Base-by-base conservation (phyloP, 2,888 invertebrate genomes). In the Gastracanthus pulcherrimus region DNA sequence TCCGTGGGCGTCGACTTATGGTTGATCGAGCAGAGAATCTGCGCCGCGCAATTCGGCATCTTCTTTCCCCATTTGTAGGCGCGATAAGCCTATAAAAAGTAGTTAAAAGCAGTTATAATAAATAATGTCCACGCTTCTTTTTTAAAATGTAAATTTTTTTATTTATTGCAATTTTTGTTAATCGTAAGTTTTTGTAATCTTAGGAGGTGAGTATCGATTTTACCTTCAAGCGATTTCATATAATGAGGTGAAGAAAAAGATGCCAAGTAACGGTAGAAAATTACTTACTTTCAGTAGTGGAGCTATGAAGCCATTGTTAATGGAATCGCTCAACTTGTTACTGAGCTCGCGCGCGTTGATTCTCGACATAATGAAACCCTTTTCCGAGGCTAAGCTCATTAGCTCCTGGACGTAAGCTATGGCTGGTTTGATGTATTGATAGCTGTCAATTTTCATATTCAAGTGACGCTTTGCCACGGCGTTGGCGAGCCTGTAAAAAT, bases 221-320 rank as follows among this genome's bases (percentile, higher is more conserved):
- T n/a, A n/a, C n/a, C n/a, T n/a, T n/a, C n/a, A n/a, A n/a, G n/a
- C n/a, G n/a, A n/a, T n/a, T n/a, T n/a, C n/a, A n/a, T n/a, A n/a
- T n/a, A n/a, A n/a, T n/a, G n/a, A n/a, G n/a, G 7, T 36, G 6
- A 72, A n/a, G 13, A 60, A 16, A 19, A 41, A 34, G 36, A 16
- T 34, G 16, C 41, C 9, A 41, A 41, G 9, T 3, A 41, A 41
- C 9, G 2, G 9, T 9, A 3, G 51, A 2, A 38, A 26, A 19
- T 34, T 51, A 64, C 55, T 84, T 87, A 91, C 91, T 87, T 89
- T 94, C n/a, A 96, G 93, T 34, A 97, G 94, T 0, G 97, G 97
- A 89, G 96, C 96, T 72, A 97, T 96, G 80, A 97, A 94, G 92
- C 97, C 97, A 87, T 96, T 92, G 91, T 97, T 97, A 70, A 97